Base-by-base conservation (phyloP, 2,888 invertebrate genomes). In the Amphiduros pacificus region DNA sequence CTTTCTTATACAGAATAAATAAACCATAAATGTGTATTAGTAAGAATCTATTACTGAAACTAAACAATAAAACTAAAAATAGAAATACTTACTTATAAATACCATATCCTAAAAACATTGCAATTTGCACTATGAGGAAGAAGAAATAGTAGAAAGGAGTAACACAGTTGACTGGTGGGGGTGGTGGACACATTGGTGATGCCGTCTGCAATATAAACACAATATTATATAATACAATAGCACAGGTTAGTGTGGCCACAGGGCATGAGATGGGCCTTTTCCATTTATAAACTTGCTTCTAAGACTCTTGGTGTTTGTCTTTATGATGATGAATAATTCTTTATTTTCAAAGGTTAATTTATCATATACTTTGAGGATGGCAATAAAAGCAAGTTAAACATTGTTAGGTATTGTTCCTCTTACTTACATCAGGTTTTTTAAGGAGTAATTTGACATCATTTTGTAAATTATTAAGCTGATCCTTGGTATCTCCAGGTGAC, bases 51-150 rank as follows among this genome's bases (percentile, higher is more conserved):
- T 22, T 22, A 31, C n/a, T 31, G n/a, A 26, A 17, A 51, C 2
- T 27, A 17, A 50, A 31, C 22, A 51, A 24, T 29, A 26, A 55
- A 29, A 20, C 4, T 27, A n/a, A 20, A 6, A 29, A 26, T 11
- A 55, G 31, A n/a, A 26, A 14, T 2, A 70, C 74, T 71, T 65
- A 79, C 78, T 71, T 77, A 70, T 77, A 78, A 2, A 77, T 69
- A 69, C 74, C 71, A 66, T 76, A 78, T 54, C 74, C 77, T 64
- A 77, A 68, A 29, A 76, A 66, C n/a, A 76, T 52, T n/a, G 69
- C 62, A 29, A 75, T 50, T 62, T 80, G 78, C 41, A 69, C 55
- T 14, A 64, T 62, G 49, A 79, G 64, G 51, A 75, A 73, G 20
- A 75, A 31, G 58, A 79, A 71, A 60, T 79, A 74, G 28, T 74